Percentiles rank a stretch among this genome's conserved stretches.
These are phyloP conservation scores for Apomyelois bistriatella DNA, from an alignment of 2,888 invertebrate genomes.

Conservation along the genomic window DNA sequence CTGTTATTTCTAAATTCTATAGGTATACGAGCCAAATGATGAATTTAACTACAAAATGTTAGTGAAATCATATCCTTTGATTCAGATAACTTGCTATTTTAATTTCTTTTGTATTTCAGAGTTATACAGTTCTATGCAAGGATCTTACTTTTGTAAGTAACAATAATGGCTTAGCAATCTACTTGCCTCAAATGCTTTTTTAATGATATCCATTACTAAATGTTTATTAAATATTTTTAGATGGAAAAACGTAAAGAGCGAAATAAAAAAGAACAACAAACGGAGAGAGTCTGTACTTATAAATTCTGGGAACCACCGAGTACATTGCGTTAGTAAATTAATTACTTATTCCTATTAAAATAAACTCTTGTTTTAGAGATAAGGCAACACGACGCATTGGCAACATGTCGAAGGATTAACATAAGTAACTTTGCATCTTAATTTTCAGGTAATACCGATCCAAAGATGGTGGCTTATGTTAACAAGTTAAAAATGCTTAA, in stretches of 20 bases:
- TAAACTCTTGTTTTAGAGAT: too few relatives aligned
- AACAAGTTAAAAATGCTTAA: slow-evolving; percentile 56
- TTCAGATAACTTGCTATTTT: too few relatives aligned
- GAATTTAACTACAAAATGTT: too few relatives aligned
- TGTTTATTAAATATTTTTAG: slow-evolving; percentile 29
- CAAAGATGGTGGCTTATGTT: slow-evolving; percentile 49
- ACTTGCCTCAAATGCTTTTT: too few relatives aligned
- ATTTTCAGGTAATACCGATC: slow-evolving; percentile 52
- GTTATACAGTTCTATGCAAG: slow-evolving; percentile 47
- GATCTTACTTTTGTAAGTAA: slow-evolving; percentile 50
- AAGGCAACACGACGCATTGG: too few relatives aligned
- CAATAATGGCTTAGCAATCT: neutral
- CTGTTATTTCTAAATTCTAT: too few relatives aligned
- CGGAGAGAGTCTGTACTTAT: slow-evolving; percentile 53
- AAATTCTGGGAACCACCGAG: slow-evolving; percentile 70
- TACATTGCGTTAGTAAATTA: slow-evolving; percentile 49
- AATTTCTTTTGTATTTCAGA: slow-evolving; percentile 39
- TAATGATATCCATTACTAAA: too few relatives aligned
- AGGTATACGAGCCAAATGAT: too few relatives aligned
- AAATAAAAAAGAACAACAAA: slow-evolving; percentile 45
- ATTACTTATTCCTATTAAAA: too few relatives aligned
- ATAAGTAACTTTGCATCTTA: neutral
- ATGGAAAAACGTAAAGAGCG: slow-evolving; percentile 54
- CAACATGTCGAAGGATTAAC: neutral
- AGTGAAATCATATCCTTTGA: too few relatives aligned